A percentile compares a stretch with the other conserved stretches of the same genome.
Conservation (phyloP, 1,140 invertebrate genomes). For the Chironomus tepperi region DNA sequence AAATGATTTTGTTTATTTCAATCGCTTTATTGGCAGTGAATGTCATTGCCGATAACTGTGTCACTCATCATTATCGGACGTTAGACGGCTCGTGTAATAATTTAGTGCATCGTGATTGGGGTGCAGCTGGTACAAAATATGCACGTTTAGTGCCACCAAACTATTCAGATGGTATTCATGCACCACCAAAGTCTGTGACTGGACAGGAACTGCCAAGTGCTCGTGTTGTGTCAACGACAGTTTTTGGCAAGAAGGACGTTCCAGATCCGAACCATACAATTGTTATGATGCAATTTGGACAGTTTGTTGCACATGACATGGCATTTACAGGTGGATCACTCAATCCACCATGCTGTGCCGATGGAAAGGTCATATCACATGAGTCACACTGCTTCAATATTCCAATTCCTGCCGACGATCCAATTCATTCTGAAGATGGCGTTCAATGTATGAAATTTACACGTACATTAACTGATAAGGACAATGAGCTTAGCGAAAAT, state of each 20-base stretch:
- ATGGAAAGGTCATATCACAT: conserved; percentile 48
- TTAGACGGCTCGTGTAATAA: conserved; percentile 85
- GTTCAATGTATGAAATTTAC: conserved; percentile 79
- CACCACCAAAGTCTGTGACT: conserved; percentile 50
- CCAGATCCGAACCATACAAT: conserved; percentile 62
- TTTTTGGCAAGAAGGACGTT: conserved; percentile 57
- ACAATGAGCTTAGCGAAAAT: conserved; percentile 51
- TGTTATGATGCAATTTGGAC: conserved; percentile 77
- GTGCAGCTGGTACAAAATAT: conserved; percentile 50
- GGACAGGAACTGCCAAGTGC: conserved; percentile 58
- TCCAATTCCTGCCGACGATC: conserved; percentile 70
- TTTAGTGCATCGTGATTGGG: conserved; percentile 57
- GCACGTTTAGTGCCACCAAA: conserved; percentile 64
- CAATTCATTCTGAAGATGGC: conserved; percentile 56
- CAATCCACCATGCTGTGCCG: conserved; percentile 63
- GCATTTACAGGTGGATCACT: conserved; percentile 61
- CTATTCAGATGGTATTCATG: conserved; percentile 68
- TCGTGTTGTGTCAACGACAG: conserved; percentile 55
- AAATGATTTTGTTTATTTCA: not conserved
- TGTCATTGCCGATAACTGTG: conserved; percentile 35
- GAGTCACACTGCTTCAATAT: conserved; percentile 72
- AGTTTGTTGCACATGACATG: conserved; percentile 83
- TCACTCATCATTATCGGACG: conserved; percentile 54
- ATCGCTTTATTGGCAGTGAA: not conserved
- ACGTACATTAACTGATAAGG: conserved; percentile 61